Evolutionary conservation across 2,888 invertebrate genomes (phyloP), one percentile per base, ranked within the genome.

Genomic region (Cataglyphis altisquamis): DNA sequence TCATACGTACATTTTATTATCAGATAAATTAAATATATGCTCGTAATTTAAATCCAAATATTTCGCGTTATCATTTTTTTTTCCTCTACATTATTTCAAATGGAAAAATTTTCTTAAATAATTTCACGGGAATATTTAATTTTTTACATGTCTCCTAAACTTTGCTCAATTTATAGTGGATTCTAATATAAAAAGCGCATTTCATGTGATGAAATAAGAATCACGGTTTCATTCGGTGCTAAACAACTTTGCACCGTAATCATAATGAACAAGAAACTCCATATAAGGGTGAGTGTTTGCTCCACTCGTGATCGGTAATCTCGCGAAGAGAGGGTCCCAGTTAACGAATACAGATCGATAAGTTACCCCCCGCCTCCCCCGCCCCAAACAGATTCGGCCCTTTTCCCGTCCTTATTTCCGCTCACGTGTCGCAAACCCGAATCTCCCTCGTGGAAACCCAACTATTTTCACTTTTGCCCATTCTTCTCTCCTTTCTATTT

Each of bases 331-430:
- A 78, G 77, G 52, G 55, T 18, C 68, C 64, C 45, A 73, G 82
- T 81, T 70, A 60, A 68, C 78, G 57, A 57, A 86, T 87, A 81
- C 78, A 83, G 83, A 86, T 87, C 89, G 84, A 86, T 87, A 87
- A 80, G 86, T 85, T 84, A 67, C 72, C 82, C 84, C 39, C 32
- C 29, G 29, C 29, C 29, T 29, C 84, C 45, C 32, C 32, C 32
- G 4, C 82, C 83, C 48, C 41, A 45, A 75, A 60, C 62, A 32
- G 25, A 57, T 55, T 66, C 60, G 77, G 29, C 41, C 77, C 52
- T 57, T 55, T 72, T 77, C 48, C 55, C 77, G 39, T 55, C 82
- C 63, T 52, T 75, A 48, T 81, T 62, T 62, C 62, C 36, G 36
- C 60, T 62, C 77, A 68, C 68, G n/a, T 25, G 15, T 55, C 68